These are phyloP conservation scores for Muntiacus reevesi DNA, from an alignment of 2,113 vertebrate species.

Conservation along the genomic window DNA sequence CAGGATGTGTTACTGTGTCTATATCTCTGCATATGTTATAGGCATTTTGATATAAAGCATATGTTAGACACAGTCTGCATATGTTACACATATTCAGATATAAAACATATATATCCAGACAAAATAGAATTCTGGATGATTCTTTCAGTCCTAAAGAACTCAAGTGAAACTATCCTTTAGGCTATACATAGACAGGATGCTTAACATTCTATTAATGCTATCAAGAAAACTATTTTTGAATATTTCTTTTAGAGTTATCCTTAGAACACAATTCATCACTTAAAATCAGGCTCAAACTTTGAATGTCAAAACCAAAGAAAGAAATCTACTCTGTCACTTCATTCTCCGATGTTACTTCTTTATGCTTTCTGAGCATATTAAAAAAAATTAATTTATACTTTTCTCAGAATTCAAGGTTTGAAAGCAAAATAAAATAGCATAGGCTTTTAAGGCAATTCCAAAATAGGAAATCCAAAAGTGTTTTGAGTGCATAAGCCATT, in stretches of 20 bases:
- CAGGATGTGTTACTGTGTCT: constrained; percentile 8
- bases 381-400: not conserved
- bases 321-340: not conserved
- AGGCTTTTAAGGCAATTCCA: not conserved
- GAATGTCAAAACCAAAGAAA: not conserved
- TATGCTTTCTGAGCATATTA: not conserved
- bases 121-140: constrained; percentile 1
- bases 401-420: not conserved
- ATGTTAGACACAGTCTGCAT: constrained; percentile 40
- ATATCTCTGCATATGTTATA: constrained; percentile 1
- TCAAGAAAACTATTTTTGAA: not conserved
- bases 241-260: not conserved
- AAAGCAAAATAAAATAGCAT: not conserved
- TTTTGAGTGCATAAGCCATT: not conserved
- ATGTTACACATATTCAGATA: constrained; percentile 46
- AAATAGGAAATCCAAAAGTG: not conserved
- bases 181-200: not conserved
- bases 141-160: not conserved
- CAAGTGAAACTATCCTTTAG: not conserved
- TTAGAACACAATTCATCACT: not conserved
- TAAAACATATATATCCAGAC: constrained; percentile 22
- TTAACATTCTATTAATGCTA: not conserved
- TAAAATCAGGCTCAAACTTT: not conserved
- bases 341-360: not conserved
- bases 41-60: constrained; percentile 54